These are phyloP conservation scores for Lithobates sylvaticus DNA, from an alignment of 2,797 vertebrate species.

Conservation along the genomic window DNA sequence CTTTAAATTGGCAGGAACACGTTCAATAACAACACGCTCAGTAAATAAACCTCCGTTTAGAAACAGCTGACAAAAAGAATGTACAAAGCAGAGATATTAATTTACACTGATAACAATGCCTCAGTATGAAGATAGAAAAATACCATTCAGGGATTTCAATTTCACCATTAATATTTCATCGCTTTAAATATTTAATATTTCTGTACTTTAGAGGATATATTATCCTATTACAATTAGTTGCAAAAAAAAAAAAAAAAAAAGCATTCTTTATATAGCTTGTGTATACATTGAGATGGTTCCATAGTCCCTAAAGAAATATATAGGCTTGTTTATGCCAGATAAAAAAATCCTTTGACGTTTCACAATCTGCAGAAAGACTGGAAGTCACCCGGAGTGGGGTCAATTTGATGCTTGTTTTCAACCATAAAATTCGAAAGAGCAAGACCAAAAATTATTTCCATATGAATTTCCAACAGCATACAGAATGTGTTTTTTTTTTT, in stretches of 20 bases:
- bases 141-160: constrained; percentile 38
- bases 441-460: too few relatives aligned
- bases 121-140: constrained; percentile 16
- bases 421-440: too few relatives aligned
- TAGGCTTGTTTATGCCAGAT: too few relatives aligned
- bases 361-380: too few relatives aligned
- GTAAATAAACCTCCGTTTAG: constrained; percentile 4
- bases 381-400: too few relatives aligned
- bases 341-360: too few relatives aligned
- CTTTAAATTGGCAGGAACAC: not conserved
- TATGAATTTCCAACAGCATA: too few relatives aligned
- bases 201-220: constrained; percentile 34
- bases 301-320: too few relatives aligned
- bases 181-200: constrained; percentile 58
- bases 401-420: too few relatives aligned
- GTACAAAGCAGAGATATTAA: constrained; percentile 36
- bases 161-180: constrained; percentile 54
- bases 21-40: not conserved
- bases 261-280: constrained; percentile 12
- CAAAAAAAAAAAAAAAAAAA: constrained; percentile 42
- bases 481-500: too few relatives aligned
- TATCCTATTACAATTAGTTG: constrained; percentile 52
- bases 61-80: constrained; percentile 49
- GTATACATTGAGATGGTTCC: not conserved
- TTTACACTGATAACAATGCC: constrained; percentile 33